Conservation (phyloP, 1,140 invertebrate genomes). For the Metopolophium dirhodum region DNA sequence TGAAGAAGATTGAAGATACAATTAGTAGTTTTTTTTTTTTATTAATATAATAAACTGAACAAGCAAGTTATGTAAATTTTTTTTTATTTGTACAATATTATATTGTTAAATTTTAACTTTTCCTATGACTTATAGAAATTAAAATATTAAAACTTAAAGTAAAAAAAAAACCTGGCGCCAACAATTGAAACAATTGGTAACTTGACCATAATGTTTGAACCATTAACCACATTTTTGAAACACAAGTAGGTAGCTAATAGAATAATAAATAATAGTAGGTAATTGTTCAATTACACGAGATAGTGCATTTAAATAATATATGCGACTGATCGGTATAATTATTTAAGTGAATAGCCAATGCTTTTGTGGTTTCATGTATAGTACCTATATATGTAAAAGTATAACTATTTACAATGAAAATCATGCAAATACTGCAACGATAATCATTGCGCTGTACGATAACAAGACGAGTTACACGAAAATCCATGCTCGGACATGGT, state of each 20-base stretch:
- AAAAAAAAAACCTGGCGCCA: too few relatives aligned
- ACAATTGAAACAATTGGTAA: too few relatives aligned
- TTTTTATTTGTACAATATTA: background rate
- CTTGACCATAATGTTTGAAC: background rate
- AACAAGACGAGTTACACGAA: background rate
- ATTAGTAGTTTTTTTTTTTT: background rate
- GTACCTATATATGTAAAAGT: background rate
- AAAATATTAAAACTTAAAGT: background rate
- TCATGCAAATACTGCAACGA: background rate
- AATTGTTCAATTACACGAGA: background rate
- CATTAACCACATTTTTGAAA: background rate
- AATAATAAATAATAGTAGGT: conserved; percentile 11
- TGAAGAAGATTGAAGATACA: background rate
- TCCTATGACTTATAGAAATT: background rate
- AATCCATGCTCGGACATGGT: background rate
- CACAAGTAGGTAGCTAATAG: background rate
- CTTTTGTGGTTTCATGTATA: background rate
- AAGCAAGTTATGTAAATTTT: background rate
- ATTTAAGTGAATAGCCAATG: background rate
- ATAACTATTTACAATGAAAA: background rate
- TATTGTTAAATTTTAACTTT: background rate
- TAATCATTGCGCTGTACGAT: background rate
- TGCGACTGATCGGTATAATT: background rate
- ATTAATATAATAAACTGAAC: too few relatives aligned
- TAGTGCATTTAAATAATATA: background rate